These are phyloP conservation scores for Pygocentrus nattereri DNA, from an alignment of 2,797 vertebrate genomes.

Conservation along the genomic window DNA sequence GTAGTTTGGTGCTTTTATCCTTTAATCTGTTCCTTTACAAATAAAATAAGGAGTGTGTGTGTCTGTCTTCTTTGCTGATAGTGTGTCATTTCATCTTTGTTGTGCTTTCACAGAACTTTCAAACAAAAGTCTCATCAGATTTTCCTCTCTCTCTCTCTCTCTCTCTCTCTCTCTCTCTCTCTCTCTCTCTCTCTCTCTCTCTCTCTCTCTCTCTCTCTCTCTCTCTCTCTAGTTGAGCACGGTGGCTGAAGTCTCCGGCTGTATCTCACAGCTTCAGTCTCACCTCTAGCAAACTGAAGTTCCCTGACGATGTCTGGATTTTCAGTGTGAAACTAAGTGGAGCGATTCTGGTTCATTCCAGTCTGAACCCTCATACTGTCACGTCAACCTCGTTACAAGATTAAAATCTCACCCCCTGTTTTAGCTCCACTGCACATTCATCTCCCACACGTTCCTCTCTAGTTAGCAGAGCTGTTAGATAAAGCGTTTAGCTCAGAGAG, in stretches of 20 bases:
- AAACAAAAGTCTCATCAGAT: slow-evolving; percentile 27
- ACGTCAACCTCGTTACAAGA: not conserved
- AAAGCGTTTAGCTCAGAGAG: not conserved
- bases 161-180: too few species aligned
- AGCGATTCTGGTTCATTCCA: not conserved
- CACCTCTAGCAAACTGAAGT: not conserved
- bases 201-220: not conserved
- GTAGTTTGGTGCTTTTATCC: too few species aligned
- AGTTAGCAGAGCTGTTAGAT: not conserved
- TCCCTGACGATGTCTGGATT: not conserved
- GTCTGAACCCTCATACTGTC: not conserved
- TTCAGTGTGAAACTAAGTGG: not conserved
- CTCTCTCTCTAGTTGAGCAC: not conserved
- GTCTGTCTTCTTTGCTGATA: slow-evolving; percentile 6
- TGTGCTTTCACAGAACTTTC: not conserved
- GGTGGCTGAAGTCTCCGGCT: not conserved
- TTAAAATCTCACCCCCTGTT: not conserved
- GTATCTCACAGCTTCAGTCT: not conserved
- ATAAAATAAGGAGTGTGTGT: not conserved
- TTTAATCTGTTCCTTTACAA: not conserved
- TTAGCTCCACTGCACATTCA: not conserved
- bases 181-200: not conserved
- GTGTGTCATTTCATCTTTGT: slow-evolving; percentile 4
- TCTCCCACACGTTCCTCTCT: not conserved
- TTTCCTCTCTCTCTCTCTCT: too few species aligned